Evolutionary conservation across 1,140 invertebrate species (phyloP).

Genomic region (Brachionus koreanus): DNA sequence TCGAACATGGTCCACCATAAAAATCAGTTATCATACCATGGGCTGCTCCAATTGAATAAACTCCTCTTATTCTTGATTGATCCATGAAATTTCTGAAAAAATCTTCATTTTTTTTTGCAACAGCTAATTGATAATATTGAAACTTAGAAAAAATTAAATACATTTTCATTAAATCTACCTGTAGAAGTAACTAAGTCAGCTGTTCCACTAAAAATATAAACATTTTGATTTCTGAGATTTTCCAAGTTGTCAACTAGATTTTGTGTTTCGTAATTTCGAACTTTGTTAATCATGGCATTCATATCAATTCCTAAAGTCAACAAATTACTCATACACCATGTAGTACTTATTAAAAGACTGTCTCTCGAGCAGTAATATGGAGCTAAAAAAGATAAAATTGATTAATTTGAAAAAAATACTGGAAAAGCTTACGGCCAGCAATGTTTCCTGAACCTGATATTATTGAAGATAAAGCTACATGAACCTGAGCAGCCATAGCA

Average conservation of each 20-base stretch:
- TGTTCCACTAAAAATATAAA: slow-evolving; percentile 55
- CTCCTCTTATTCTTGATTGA: not conserved
- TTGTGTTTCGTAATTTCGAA: not conserved
- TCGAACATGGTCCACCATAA: slow-evolving; percentile 54
- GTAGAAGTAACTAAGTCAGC: slow-evolving; percentile 53
- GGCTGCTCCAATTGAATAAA: not conserved
- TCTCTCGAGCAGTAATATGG: slow-evolving; percentile 54
- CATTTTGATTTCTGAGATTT: slow-evolving; percentile 50
- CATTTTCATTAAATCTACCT: slow-evolving; percentile 44
- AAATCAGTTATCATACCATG: slow-evolving; percentile 52
- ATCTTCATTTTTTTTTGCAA: slow-evolving; percentile 50
- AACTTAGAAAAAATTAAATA: slow-evolving; percentile 25
- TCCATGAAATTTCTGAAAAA: slow-evolving; percentile 20
- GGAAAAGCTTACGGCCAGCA: slow-evolving; percentile 52
- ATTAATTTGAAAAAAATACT: not conserved
- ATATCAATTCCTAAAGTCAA: slow-evolving; percentile 47
- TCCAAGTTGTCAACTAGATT: slow-evolving; percentile 51
- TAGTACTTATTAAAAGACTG: slow-evolving; percentile 46
- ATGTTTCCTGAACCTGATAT: slow-evolving; percentile 56
- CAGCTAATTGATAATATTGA: slow-evolving; percentile 45
- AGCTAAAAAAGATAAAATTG: slow-evolving; percentile 47
- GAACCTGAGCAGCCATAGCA: slow-evolving; percentile 57
- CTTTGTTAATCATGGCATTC: not conserved
- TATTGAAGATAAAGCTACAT: slow-evolving; percentile 53
- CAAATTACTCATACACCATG: slow-evolving; percentile 53